These are phyloP conservation scores for Drosophila prostipennis DNA, from an alignment of 2,888 invertebrate species.

Conservation along the genomic window DNA sequence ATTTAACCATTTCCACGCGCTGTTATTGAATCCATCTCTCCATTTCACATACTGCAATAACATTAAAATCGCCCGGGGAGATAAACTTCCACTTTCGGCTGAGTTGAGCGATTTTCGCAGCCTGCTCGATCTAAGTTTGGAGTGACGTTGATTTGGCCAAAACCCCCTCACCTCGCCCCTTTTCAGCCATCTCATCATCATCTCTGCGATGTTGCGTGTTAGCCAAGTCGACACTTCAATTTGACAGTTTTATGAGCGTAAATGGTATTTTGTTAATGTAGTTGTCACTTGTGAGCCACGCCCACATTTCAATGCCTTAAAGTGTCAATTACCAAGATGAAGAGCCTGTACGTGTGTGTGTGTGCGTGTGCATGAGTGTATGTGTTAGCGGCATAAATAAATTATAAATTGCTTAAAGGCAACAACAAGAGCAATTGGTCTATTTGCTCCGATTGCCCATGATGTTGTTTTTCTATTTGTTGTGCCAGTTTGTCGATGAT, in stretches of 20 bases:
- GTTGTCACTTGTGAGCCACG: conserved; percentile 51
- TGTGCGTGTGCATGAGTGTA: conserved; percentile 4
- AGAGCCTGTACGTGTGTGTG: conserved; percentile 16
- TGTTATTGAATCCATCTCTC: background rate
- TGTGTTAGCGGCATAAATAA: conserved; percentile 52
- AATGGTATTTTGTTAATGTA: conserved; percentile 67
- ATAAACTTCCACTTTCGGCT: background rate
- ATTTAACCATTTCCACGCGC: background rate
- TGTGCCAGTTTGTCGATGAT: conserved; percentile 65
- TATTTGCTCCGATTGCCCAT: conserved; percentile 56
- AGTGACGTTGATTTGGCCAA: conserved; percentile 31
- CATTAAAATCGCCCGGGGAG: conserved; percentile 8
- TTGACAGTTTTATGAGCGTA: conserved; percentile 74
- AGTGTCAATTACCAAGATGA: conserved; percentile 71
- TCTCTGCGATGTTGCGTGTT: conserved; percentile 25
- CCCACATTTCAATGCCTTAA: conserved; percentile 68
- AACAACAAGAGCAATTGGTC: conserved; percentile 64
- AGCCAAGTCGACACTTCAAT: conserved; percentile 61
- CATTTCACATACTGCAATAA: background rate
- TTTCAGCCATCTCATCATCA: background rate
- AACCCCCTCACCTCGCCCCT: background rate
- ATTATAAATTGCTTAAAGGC: conserved; percentile 71
- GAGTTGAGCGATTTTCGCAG: conserved; percentile 7
- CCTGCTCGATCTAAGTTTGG: background rate
- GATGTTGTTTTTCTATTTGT: conserved; percentile 49